Percentiles rank a stretch among this genome's conserved stretches.
Conservation (phyloP, 2,113 vertebrate genomes). For the Strigops habroptila region DNA sequence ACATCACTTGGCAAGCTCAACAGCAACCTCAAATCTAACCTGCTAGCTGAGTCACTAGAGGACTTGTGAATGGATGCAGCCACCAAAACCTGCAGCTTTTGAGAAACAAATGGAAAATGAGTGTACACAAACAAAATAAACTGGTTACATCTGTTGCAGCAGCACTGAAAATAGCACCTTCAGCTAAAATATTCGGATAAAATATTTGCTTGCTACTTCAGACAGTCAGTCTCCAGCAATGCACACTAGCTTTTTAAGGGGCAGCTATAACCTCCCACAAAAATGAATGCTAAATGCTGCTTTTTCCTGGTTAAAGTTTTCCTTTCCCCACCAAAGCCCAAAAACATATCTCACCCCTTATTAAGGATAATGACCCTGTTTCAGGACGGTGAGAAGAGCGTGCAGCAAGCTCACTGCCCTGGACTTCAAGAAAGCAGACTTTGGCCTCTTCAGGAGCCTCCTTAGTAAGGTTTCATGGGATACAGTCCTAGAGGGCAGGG, state of each 20-base stretch:
- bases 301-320: neutral
- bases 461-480: no score
- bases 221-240: neutral
- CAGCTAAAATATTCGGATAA: neutral
- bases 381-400: no score
- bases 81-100: neutral
- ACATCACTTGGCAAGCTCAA: neutral
- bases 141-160: neutral
- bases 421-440: no score
- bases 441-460: no score
- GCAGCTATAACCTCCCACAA: neutral
- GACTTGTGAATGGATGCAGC: neutral
- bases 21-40: neutral
- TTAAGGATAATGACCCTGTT: neutral
- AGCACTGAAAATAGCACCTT: neutral
- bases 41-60: accelerated
- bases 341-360: neutral
- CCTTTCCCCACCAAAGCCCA: neutral
- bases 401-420: no score
- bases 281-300: neutral
- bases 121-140: neutral
- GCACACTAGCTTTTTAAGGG: neutral
- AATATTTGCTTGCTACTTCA: neutral
- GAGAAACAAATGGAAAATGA: neutral
- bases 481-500: no score